phyloP scores from a whole-genome alignment of 2,888 invertebrate species.

The Trissoscelio sp. region DNA sequence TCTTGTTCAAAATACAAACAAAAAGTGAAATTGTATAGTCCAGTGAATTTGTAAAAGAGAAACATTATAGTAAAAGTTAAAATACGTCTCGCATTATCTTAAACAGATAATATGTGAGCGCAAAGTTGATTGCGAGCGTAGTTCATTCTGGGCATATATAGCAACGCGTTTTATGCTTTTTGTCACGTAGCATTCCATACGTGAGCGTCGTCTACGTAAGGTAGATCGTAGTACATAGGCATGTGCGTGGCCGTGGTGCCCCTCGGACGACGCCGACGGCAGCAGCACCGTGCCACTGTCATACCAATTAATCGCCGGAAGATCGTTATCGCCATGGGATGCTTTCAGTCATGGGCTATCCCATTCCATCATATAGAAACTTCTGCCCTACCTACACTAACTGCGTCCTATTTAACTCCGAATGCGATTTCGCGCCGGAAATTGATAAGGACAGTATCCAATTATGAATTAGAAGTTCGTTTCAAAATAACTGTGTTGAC shows the following conservation, averaged over 20 bases:
- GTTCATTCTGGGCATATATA: conserved; percentile 60
- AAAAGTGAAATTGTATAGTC: too few relatives aligned
- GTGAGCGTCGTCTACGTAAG: conserved; percentile 72
- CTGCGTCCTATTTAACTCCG: conserved; percentile 61
- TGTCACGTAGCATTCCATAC: conserved; percentile 76
- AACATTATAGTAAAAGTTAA: not conserved
- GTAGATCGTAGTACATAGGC: conserved; percentile 71
- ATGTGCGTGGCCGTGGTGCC: conserved; percentile 72
- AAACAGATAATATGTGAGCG: conserved; percentile 29
- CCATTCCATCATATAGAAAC: conserved; percentile 68
- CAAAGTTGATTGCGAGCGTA: conserved; percentile 36
- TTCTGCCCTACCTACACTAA: conserved; percentile 58
- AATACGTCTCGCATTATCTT: conserved; percentile 5
- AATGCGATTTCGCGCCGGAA: conserved; percentile 56
- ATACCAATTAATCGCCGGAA: conserved; percentile 82
- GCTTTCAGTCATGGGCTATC: conserved; percentile 75
- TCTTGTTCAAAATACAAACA: too few relatives aligned
- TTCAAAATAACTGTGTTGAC: conserved; percentile 38
- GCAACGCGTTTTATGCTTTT: conserved; percentile 76
- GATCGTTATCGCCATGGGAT: conserved; percentile 78
- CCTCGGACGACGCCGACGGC: conserved; percentile 69
- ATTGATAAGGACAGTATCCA: conserved; percentile 50
- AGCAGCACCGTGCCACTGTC: conserved; percentile 78
- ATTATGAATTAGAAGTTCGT: conserved; percentile 61
- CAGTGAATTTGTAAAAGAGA: not conserved